These are phyloP conservation scores for Virgularia gustaviana DNA, from an alignment of 92 coral and sea anemone genomes.

Conservation along the genomic window DNA sequence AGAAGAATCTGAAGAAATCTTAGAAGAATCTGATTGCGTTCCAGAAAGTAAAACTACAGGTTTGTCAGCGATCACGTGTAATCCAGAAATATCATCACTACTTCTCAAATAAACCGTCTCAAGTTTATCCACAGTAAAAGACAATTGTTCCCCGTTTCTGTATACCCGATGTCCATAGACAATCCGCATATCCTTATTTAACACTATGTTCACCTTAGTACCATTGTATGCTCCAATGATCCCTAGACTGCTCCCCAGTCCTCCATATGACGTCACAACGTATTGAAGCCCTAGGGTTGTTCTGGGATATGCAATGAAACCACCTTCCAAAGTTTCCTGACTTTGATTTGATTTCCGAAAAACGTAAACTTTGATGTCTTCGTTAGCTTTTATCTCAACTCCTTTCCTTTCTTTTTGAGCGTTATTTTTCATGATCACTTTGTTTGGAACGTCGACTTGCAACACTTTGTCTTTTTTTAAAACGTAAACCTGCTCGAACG, in stretches of 20 bases:
- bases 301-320: not conserved
- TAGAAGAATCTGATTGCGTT: not conserved
- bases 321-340: not conserved
- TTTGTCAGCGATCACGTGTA: not conserved
- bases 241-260: not conserved
- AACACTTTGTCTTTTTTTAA: not conserved
- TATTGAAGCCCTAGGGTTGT: not conserved
- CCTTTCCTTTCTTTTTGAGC: not conserved
- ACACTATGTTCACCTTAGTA: not conserved
- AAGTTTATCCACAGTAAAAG: not conserved
- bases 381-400: not conserved
- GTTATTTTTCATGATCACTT: not conserved
- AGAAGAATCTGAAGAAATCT: not conserved
- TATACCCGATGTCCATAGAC: not conserved
- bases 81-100: not conserved
- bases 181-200: not conserved
- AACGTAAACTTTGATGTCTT: not conserved
- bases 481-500: not conserved
- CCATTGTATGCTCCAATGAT: not conserved
- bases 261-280: conserved; percentile 7
- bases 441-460: not conserved
- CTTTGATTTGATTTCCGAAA: not conserved
- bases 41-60: conserved; percentile 7
- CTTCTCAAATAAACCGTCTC: not conserved
- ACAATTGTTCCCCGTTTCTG: not conserved